Conservation (phyloP, 2,888 invertebrate genomes). For the Graphium colonna region DNA sequence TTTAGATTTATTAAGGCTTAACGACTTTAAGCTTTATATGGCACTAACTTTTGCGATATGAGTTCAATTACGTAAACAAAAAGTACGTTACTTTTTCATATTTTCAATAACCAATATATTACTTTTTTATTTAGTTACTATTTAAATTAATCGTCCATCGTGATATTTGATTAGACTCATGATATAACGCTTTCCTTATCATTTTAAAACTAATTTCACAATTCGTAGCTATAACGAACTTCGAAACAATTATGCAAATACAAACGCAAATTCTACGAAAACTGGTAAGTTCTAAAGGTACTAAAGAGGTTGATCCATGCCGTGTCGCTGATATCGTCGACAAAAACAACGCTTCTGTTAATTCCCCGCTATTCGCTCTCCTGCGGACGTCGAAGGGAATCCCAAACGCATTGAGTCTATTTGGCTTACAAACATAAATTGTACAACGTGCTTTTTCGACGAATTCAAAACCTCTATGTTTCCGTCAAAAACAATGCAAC, state of each 20-base stretch:
- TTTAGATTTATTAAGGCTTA: background rate
- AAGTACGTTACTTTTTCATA: too few relatives aligned
- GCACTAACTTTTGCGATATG: too few relatives aligned
- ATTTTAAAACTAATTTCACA: too few relatives aligned
- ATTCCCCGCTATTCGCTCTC: constrained; percentile 7
- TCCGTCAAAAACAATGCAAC: background rate
- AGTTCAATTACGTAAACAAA: too few relatives aligned
- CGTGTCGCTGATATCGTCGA: constrained; percentile 10
- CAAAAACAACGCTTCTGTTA: constrained; percentile 17
- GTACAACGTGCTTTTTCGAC: constrained; percentile 8
- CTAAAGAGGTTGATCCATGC: constrained; percentile 4
- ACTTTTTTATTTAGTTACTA: too few relatives aligned
- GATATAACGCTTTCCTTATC: too few relatives aligned
- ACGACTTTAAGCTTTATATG: too few relatives aligned
- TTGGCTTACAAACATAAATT: constrained; percentile 17
- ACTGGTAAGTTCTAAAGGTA: constrained; percentile 14
- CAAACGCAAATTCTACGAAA: background rate
- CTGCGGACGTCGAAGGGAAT: constrained; percentile 19
- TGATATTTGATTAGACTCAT: too few relatives aligned
- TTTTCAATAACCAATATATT: too few relatives aligned
- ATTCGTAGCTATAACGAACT: too few relatives aligned
- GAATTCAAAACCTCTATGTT: background rate
- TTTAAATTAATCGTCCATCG: too few relatives aligned
- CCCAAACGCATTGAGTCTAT: constrained; percentile 13
- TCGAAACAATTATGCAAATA: constrained; percentile 15